phyloP scores from a whole-genome alignment of 2,888 invertebrate species.

The Tenthredo distinguenda region DNA sequence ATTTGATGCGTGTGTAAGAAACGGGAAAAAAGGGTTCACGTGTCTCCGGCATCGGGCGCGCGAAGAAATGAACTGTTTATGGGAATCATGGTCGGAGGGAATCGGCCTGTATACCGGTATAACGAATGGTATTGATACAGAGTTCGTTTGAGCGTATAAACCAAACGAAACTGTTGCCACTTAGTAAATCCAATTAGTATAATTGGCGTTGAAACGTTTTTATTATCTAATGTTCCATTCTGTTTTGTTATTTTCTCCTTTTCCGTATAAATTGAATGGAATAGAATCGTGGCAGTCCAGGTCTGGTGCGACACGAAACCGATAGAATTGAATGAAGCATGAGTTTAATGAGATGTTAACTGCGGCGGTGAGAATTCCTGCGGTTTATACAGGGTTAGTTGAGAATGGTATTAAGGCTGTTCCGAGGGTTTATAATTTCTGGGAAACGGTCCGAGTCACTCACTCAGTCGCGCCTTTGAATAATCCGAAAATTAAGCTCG shows the following conservation, averaged over 20 bases:
- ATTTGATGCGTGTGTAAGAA: background rate
- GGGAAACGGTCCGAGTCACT: slow-evolving; percentile 9
- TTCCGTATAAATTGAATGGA: background rate
- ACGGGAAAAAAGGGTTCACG: background rate
- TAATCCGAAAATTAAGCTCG: slow-evolving; percentile 47
- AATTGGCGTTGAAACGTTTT: slow-evolving; percentile 39
- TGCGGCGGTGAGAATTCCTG: background rate
- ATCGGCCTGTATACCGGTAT: background rate
- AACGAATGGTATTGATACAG: slow-evolving; percentile 31
- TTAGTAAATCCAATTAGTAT: slow-evolving; percentile 44
- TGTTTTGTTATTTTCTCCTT: background rate
- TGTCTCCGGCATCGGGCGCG: too few relatives aligned
- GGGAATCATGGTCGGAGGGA: background rate
- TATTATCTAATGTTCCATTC: background rate
- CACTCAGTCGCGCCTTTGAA: slow-evolving; percentile 29
- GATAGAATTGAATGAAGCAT: slow-evolving; percentile 43
- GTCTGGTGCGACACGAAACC: background rate
- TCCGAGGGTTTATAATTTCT: slow-evolving; percentile 38
- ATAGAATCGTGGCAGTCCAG: background rate
- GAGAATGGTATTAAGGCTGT: background rate
- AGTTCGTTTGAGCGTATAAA: background rate
- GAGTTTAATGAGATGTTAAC: slow-evolving; percentile 47
- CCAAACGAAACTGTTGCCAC: slow-evolving; percentile 24
- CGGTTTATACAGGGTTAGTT: background rate
- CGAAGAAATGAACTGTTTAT: slow-evolving; percentile 1